Evolutionary conservation across 1,140 invertebrate genomes (phyloP).

Genomic region (Campoletis sonorensis): DNA sequence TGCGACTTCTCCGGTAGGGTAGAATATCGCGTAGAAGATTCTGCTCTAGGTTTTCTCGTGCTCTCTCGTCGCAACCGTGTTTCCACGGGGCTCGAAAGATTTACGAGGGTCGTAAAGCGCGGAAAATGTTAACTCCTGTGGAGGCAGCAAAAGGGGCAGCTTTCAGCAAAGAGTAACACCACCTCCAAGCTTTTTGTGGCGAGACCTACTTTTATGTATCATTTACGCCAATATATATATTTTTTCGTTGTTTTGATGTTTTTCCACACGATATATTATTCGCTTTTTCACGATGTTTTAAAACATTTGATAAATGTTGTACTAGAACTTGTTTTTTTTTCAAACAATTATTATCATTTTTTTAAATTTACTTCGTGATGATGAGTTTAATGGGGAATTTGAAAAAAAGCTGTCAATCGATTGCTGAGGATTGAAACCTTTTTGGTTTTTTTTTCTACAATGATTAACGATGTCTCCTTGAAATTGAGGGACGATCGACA

Average conservation of each 20-base stretch:
- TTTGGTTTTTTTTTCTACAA: not conserved
- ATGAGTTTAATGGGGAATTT: too few species aligned
- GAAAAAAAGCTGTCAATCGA: too few species aligned
- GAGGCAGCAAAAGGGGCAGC: constrained; percentile 3
- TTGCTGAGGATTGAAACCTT: too few species aligned
- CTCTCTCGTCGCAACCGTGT: not conserved
- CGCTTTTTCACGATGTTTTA: too few species aligned
- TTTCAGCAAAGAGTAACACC: not conserved
- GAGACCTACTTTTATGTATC: not conserved
- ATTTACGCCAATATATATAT: constrained; percentile 17
- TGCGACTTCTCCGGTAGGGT: not conserved
- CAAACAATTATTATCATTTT: too few species aligned
- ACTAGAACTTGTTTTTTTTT: too few species aligned
- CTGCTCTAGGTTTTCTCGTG: not conserved
- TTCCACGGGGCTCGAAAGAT: constrained; percentile 17
- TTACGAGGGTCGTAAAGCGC: constrained; percentile 40
- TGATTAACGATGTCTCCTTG: not conserved
- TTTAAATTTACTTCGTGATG: too few species aligned
- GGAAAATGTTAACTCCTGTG: constrained; percentile 38
- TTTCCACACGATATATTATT: too few species aligned
- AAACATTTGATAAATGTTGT: too few species aligned
- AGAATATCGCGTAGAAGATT: constrained; percentile 5
- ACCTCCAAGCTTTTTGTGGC: constrained; percentile 10
- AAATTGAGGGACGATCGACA: constrained; percentile 24
- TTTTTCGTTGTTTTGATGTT: not conserved